These are phyloP conservation scores for Dicaeum eximium DNA, from an alignment of 2,113 vertebrate genomes.

Conservation along the genomic window DNA sequence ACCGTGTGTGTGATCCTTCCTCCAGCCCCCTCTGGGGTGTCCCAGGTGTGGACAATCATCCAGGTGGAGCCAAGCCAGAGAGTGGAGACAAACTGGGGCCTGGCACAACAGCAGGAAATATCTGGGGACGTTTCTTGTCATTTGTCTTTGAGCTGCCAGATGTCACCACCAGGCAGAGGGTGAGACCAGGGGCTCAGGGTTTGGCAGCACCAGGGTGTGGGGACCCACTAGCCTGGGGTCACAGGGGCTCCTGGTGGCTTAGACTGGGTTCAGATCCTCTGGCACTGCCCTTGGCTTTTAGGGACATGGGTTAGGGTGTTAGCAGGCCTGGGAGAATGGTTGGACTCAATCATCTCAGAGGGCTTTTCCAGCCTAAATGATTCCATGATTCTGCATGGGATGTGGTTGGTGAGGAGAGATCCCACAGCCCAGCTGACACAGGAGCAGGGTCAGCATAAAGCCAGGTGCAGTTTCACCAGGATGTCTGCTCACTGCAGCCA, in stretches of 20 bases:
- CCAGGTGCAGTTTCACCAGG: neutral
- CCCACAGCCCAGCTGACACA: neutral
- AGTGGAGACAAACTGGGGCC: neutral
- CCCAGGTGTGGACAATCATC: neutral
- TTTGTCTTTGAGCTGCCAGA: neutral
- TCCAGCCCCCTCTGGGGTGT: neutral
- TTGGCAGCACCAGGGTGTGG: too few relatives aligned
- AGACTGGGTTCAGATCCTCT: neutral
- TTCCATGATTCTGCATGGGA: neutral
- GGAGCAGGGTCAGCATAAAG: neutral
- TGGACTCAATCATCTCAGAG: too few relatives aligned
- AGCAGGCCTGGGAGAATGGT: neutral
- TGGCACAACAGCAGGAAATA: neutral
- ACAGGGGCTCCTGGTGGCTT: neutral
- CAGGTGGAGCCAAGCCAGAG: neutral
- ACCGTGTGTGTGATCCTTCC: neutral
- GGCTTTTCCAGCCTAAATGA: neutral
- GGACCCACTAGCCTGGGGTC: neutral
- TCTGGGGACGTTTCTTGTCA: fast-evolving
- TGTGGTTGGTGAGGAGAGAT: neutral
- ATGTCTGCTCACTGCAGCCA: neutral
- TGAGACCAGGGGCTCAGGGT: neutral
- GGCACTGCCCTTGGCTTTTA: neutral
- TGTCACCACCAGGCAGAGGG: neutral
- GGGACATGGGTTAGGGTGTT: neutral